Evolutionary conservation across 2,113 vertebrate species (phyloP).

Genomic region (Elephantulus edwardii): DNA sequence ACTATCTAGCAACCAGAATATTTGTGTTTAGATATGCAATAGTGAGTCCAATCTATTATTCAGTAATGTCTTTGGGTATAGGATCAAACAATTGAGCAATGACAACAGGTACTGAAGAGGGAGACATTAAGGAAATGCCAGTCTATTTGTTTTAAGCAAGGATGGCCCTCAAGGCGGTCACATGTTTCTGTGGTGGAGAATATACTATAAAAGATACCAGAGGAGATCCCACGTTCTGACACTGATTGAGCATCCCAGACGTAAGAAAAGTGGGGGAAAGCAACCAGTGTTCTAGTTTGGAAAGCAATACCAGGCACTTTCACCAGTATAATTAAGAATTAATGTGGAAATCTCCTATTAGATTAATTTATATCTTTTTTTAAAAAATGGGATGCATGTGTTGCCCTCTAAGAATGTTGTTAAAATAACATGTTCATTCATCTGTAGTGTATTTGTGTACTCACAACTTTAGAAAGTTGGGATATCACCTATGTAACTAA

Average conservation of each 20-base stretch:
- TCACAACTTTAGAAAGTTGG: constrained; percentile 3
- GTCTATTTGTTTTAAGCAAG: background rate
- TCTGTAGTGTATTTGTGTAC: background rate
- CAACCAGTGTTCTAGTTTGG: background rate
- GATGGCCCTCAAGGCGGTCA: background rate
- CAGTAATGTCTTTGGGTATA: background rate
- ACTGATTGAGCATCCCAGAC: background rate
- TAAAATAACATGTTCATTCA: background rate
- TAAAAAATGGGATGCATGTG: background rate
- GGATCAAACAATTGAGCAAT: background rate
- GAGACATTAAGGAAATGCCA: background rate
- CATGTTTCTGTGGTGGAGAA: background rate
- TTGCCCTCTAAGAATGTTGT: background rate
- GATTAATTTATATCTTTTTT: background rate
- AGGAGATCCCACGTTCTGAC: background rate
- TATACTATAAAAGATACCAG: background rate
- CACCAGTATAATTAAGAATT: background rate
- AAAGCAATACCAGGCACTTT: background rate
- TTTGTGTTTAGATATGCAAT: background rate
- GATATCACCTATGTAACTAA: background rate
- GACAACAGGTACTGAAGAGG: background rate
- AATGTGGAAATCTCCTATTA: background rate
- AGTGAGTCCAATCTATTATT: background rate
- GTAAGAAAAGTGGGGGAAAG: background rate
- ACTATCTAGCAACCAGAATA: background rate